phyloP scores from a whole-genome alignment of 2,797 vertebrate genomes.

The Gymnoscopelus microlampas region DNA sequence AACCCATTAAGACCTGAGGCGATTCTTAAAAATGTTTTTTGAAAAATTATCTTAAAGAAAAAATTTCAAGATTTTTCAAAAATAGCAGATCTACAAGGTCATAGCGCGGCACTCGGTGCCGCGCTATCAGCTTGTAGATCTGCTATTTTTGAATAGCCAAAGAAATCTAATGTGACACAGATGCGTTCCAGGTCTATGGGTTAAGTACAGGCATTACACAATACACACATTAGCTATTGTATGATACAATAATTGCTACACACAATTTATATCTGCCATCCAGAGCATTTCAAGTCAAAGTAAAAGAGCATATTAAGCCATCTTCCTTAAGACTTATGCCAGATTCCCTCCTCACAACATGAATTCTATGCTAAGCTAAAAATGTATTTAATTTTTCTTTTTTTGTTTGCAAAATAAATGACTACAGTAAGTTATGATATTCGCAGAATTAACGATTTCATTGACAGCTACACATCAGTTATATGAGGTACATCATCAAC shows the following conservation, averaged over 20 bases:
- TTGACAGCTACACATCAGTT: neutral
- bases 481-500: neutral
- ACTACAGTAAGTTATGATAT: too few relatives aligned
- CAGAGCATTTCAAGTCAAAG: neutral
- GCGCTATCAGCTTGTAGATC: too few relatives aligned
- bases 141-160: too few relatives aligned
- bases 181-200: too few relatives aligned
- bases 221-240: neutral
- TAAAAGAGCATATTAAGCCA: neutral
- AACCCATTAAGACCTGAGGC: too few relatives aligned
- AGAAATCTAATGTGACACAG: too few relatives aligned
- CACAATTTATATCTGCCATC: neutral
- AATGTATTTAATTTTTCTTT: neutral
- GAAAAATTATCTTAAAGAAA: too few relatives aligned
- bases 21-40: too few relatives aligned
- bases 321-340: neutral
- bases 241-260: neutral
- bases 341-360: neutral
- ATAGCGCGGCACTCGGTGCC: too few relatives aligned
- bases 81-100: too few relatives aligned
- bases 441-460: neutral
- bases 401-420: neutral
- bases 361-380: neutral
- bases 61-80: too few relatives aligned
- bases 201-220: neutral